Percentiles rank a stretch among this genome's conserved stretches.
Conservation (phyloP, 2,888 invertebrate genomes). For the Morpho helenor region DNA sequence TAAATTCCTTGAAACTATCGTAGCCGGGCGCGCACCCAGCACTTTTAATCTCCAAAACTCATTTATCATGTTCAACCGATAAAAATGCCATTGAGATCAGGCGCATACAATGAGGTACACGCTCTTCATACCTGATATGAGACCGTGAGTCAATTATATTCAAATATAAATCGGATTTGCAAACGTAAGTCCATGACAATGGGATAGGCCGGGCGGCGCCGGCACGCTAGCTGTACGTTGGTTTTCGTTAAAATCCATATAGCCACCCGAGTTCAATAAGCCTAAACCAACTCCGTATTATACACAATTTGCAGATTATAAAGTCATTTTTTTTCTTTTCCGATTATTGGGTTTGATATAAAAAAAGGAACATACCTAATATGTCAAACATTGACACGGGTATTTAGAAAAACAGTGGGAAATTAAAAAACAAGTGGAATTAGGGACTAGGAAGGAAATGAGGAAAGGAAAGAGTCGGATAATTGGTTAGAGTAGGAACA, state of each 20-base stretch:
- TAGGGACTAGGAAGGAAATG: no score
- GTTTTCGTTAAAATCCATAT: neutral
- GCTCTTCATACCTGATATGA: slow-evolving; percentile 65
- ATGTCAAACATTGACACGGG: no score
- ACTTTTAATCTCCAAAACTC: slow-evolving; percentile 68
- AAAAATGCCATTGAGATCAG: slow-evolving; percentile 75
- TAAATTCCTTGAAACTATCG: slow-evolving; percentile 16
- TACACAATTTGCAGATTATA: slow-evolving; percentile 49
- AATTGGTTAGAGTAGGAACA: no score
- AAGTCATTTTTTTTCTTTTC: slow-evolving; percentile 35
- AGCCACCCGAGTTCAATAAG: slow-evolving; percentile 15
- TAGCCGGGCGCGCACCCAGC: slow-evolving; percentile 10
- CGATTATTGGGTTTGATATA: neutral
- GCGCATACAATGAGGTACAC: slow-evolving; percentile 66
- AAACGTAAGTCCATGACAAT: slow-evolving; percentile 73
- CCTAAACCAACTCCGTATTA: slow-evolving; percentile 32
- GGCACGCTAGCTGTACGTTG: slow-evolving; percentile 32
- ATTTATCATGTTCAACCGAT: slow-evolving; percentile 76
- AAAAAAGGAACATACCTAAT: no score
- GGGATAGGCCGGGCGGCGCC: slow-evolving; percentile 63
- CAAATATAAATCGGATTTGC: slow-evolving; percentile 80
- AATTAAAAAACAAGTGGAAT: no score
- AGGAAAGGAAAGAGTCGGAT: no score
- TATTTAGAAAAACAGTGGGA: no score
- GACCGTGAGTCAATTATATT: slow-evolving; percentile 78